Evolutionary conservation across 2,888 invertebrate genomes (phyloP), one percentile per base, ranked within the genome.

Genomic region (Prosapia bicincta): DNA sequence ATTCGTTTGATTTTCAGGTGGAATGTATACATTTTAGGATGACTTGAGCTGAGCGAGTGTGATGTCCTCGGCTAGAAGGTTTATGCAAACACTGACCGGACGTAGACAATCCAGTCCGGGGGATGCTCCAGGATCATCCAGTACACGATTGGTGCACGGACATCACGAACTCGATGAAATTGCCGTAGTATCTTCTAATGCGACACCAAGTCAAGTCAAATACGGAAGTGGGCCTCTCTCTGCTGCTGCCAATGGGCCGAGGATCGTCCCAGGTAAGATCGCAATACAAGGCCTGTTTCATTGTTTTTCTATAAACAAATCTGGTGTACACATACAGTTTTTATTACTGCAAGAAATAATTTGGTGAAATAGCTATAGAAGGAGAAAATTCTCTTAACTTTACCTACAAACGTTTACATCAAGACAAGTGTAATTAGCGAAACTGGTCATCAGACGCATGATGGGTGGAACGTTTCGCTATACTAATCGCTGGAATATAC

Each of bases 131-230:
- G 68, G 69, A 23, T 76, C 76, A 13, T 73, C 73, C 26, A 43
- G 43, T 28, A 76, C 73, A 26, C 30, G 73, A 15, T 70, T 72
- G 20, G 72, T 76, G 26, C 69, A 69, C 32, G 77, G 77, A 67
- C 77, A 78, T 78, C 89, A 89, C 86, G 90, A 90, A 83, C 85
- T 90, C 79, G 90, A 90, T 82, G 90, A 91, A 85, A 91, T 91
- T 82, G 90, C 91, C 78, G 88, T 91, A 80, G 90, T 91, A 79
- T 89, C 89, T 70, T 85, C 85, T 79, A 88, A 87, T 81, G 88
- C 87, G 67, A 87, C 86, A 79, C 88, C 86, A 69, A 86, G 85
- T 72, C 87, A 86, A 81, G 87, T 87, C 80, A 88, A 87, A 81
- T 88, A 88, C 83, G 90, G 90, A 80, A 88, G 88, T 81, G 90